A percentile compares a stretch with the other conserved stretches of the same genome.
phyloP scores from a whole-genome alignment of 2,888 invertebrate species.

The Isoperla grammatica region DNA sequence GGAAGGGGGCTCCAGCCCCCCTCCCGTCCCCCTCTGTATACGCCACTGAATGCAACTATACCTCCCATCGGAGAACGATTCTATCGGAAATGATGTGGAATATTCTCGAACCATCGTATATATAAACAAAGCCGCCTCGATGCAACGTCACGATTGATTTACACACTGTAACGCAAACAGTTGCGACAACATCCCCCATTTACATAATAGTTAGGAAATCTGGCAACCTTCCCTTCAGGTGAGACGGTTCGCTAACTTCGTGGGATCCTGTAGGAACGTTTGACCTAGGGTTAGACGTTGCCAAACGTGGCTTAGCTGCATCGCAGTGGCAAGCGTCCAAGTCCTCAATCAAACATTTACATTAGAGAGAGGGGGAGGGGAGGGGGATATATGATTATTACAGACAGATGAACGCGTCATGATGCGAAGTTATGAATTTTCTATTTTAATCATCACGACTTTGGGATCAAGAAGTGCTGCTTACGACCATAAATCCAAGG shows the following conservation, averaged over 20 bases:
- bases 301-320: too few relatives aligned
- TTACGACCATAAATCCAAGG: not conserved
- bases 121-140: too few relatives aligned
- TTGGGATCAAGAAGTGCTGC: not conserved
- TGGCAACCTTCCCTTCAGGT: conserved; percentile 3
- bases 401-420: not conserved
- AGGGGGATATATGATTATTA: not conserved
- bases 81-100: too few relatives aligned
- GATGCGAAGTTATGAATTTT: conserved; percentile 2
- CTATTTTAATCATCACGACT: not conserved
- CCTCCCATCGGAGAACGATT: too few relatives aligned
- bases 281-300: not conserved
- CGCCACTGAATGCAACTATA: too few relatives aligned
- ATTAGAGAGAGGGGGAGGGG: not conserved
- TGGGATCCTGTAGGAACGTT: not conserved
- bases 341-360: not conserved
- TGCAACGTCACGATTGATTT: conserved; percentile 4
- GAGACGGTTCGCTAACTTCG: conserved; percentile 8
- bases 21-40: too few relatives aligned
- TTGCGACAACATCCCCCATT: too few relatives aligned
- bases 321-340: not conserved
- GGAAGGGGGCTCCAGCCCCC: too few relatives aligned
- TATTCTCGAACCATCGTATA: too few relatives aligned
- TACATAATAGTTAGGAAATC: conserved; percentile 3
- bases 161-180: too few relatives aligned